These are phyloP conservation scores for Platyrinchus mystaceus DNA, from an alignment of 2,797 vertebrate species.

Conservation along the genomic window DNA sequence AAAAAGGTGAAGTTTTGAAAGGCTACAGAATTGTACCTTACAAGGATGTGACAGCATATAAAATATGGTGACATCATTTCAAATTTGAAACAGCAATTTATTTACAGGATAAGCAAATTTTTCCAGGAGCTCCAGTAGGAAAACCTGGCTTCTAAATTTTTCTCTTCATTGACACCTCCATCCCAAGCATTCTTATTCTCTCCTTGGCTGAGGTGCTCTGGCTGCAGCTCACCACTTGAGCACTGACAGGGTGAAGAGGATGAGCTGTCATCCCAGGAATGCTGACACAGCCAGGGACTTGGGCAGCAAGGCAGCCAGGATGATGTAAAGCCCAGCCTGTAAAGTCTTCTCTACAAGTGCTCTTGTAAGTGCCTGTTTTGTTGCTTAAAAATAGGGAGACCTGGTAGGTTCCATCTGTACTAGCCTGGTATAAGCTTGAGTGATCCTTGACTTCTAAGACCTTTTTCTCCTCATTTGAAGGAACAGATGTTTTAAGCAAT, in stretches of 20 bases:
- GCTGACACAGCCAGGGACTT: neutral
- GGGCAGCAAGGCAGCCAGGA: neutral
- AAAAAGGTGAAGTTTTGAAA: neutral
- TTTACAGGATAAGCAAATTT: neutral
- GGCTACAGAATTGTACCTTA: neutral
- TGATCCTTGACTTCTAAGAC: conserved; percentile 8
- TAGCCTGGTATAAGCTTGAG: neutral
- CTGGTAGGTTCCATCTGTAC: neutral
- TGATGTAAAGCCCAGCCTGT: neutral
- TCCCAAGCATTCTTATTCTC: neutral
- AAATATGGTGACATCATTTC: neutral
- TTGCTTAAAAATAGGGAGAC: neutral
- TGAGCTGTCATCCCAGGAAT: neutral
- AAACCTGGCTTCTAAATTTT: neutral
- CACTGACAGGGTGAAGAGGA: neutral
- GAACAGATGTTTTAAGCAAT: conserved; percentile 29
- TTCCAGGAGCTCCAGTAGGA: neutral
- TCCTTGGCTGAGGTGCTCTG: neutral
- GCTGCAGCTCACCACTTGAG: neutral
- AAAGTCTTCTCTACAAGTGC: neutral
- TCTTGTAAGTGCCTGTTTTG: neutral
- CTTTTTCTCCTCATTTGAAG: conserved; percentile 34
- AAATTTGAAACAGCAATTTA: neutral
- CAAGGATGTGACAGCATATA: neutral
- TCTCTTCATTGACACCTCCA: neutral